Percentiles rank a stretch among this genome's conserved stretches.
phyloP scores from a whole-genome alignment of 2,797 vertebrate genomes.

The Scolopax bukidnonensis region DNA sequence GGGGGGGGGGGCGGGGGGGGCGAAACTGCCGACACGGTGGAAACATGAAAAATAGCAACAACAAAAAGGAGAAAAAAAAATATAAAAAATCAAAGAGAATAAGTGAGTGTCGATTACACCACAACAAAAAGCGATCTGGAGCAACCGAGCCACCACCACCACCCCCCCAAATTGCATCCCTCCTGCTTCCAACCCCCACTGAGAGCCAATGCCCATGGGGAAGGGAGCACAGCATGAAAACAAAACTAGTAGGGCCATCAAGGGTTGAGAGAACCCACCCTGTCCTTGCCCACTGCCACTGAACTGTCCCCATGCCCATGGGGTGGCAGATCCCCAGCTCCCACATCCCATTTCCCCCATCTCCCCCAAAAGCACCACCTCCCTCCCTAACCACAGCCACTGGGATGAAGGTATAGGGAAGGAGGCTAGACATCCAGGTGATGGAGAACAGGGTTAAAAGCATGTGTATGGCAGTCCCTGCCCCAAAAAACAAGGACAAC shows the following conservation, averaged over 20 bases:
- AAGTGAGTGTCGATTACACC: conserved; percentile 13
- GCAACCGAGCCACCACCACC: not conserved
- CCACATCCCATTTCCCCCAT: fast-evolving
- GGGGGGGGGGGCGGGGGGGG: too few relatives aligned
- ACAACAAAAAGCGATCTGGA: not conserved
- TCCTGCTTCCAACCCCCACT: not conserved
- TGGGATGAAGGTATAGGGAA: fast-evolving
- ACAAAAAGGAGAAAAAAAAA: not conserved
- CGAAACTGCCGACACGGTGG: not conserved
- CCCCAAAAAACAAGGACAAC: not conserved
- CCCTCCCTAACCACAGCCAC: fast-evolving
- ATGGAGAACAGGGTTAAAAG: not conserved
- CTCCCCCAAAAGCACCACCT: fast-evolving
- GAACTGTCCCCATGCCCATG: fast-evolving
- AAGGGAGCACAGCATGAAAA: not conserved
- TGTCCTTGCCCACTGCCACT: not conserved
- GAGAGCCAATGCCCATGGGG: not conserved
- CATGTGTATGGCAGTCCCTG: fast-evolving
- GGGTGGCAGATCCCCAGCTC: not conserved
- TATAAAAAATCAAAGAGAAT: conserved; percentile 60
- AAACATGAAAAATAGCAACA: conserved; percentile 49
- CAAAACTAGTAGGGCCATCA: fast-evolving
- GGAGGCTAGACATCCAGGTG: not conserved
- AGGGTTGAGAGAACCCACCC: not conserved
- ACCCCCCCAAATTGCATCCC: not conserved